Percentiles rank a stretch among this genome's conserved stretches.
phyloP scores from a whole-genome alignment of 2,888 invertebrate genomes.

The Coleophora deauratella region DNA sequence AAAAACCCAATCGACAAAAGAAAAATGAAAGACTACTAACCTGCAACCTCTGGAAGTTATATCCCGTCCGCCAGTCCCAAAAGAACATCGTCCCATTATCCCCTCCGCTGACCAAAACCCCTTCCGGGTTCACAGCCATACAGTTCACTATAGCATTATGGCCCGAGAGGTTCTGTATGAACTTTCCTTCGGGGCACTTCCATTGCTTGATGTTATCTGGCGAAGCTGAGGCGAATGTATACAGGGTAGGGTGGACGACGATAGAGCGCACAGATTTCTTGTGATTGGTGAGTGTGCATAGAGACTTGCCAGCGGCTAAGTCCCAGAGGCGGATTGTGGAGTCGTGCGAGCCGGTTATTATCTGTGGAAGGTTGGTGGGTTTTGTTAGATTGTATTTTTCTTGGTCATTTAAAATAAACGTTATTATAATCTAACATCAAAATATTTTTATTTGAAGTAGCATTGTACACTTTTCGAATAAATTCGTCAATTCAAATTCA shows the following conservation, averaged over 20 bases:
- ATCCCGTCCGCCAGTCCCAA: slow-evolving; percentile 99
- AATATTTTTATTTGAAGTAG: no score
- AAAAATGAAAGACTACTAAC: no score
- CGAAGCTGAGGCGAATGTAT: slow-evolving; percentile 98
- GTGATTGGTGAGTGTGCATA: slow-evolving; percentile 97
- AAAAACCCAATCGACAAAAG: no score
- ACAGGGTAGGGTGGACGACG: slow-evolving; percentile 83
- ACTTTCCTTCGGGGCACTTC: slow-evolving; percentile 98
- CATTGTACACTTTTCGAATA: no score
- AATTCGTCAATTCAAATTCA: no score
- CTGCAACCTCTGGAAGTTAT: slow-evolving; percentile 96
- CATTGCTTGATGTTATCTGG: slow-evolving; percentile 99
- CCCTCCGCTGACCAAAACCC: slow-evolving; percentile 97
- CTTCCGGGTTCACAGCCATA: slow-evolving; percentile 94
- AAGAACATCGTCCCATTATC: slow-evolving; percentile 98
- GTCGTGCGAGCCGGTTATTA: slow-evolving; percentile 95
- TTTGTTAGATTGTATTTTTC: no score
- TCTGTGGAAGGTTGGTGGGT: slow-evolving; percentile 70
- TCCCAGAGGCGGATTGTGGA: slow-evolving; percentile 98
- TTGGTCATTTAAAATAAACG: no score
- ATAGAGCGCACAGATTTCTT: slow-evolving; percentile 94
- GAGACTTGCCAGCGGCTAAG: slow-evolving; percentile 94
- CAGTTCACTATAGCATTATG: slow-evolving; percentile 99
- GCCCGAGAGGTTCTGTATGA: slow-evolving; percentile 97
- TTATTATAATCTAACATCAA: no score